These are phyloP conservation scores for Alethe diademata DNA, from an alignment of 2,113 vertebrate genomes.

Conservation along the genomic window DNA sequence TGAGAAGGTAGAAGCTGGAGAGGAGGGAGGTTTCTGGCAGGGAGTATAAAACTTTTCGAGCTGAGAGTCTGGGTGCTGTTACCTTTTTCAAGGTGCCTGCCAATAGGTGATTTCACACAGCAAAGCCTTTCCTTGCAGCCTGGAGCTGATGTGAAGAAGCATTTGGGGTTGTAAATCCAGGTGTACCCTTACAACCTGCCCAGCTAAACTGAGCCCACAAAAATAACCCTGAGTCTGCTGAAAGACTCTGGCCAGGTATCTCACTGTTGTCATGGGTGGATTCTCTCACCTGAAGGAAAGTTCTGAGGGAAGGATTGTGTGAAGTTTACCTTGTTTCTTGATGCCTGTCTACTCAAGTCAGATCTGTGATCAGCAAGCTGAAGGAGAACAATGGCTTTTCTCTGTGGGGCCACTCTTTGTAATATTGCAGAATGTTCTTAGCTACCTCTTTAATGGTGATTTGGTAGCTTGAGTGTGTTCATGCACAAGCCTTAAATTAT, in stretches of 20 bases:
- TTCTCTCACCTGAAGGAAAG: not conserved
- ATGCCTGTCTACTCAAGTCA: not conserved
- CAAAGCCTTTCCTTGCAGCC: not conserved
- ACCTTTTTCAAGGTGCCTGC: not conserved
- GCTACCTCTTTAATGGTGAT: not conserved
- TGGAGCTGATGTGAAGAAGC: not conserved
- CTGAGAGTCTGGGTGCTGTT: not conserved
- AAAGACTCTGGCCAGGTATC: not conserved
- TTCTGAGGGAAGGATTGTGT: not conserved
- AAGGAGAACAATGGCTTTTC: not conserved
- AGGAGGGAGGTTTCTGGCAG: not conserved
- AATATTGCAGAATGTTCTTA: not conserved
- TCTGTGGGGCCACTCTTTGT: not conserved
- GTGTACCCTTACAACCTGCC: not conserved
- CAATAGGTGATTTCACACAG: rapidly evolving
- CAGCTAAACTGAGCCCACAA: not conserved
- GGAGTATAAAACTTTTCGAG: not conserved
- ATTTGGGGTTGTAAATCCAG: not conserved
- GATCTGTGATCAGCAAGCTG: not conserved
- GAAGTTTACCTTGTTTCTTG: not conserved
- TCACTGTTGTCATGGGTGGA: not conserved
- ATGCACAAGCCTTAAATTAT: not conserved
- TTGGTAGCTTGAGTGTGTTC: not conserved
- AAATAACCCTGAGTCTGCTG: not conserved
- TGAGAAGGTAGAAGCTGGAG: not conserved